Base-by-base conservation (phyloP, 2,113 vertebrate species). In the Canis aureus region DNA sequence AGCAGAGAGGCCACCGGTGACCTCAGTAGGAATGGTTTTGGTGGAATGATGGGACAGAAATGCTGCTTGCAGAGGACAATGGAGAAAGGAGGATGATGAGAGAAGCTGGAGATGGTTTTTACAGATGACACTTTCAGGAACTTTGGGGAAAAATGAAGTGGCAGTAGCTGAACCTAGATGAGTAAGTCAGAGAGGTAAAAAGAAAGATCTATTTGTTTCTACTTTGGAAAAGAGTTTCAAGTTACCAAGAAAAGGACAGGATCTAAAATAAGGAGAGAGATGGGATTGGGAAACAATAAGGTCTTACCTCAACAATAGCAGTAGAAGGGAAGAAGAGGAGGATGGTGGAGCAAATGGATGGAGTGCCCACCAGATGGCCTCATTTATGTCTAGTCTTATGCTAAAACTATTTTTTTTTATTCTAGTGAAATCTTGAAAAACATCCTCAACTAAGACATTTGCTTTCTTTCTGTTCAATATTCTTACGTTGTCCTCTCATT, bases 401-500 rank as follows among this genome's bases (percentile, higher is more conserved):
- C 1, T 49, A 78, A 86, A 91, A 55, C 11, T 29, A 0, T 5
- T 15, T n/a, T 67, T 57, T 53, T 89, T 69, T 7, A 27, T 76
- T 57, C 23, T 53, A 49, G 3, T 12, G 69, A 87, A 43, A 17
- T 86, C n/a, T 95, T 89, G 17, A 51, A 76, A 88, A 93, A 9
- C 25, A 29, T 25, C 23, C 78, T 49, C 66, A 95, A 55, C 62
- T n/a, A 64, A 82, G 10, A 64, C 8, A 35, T 5, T 73, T 60
- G 1, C 49, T 89, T 82, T 32, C 59, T 82, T 81, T 62, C 32
- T 95, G 12, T 90, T 88, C n/a, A 55, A n/a, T 81, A 86, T 74
- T 55, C 25, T 59, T 60, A 59, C 15, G 4, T 35, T 93, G 25
- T 83, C 60, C 80, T 73, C 13, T 20, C 35, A 0, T 87, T 95